These are phyloP conservation scores for Gryllus longicercus DNA, from an alignment of 2,888 invertebrate species.

Conservation along the genomic window DNA sequence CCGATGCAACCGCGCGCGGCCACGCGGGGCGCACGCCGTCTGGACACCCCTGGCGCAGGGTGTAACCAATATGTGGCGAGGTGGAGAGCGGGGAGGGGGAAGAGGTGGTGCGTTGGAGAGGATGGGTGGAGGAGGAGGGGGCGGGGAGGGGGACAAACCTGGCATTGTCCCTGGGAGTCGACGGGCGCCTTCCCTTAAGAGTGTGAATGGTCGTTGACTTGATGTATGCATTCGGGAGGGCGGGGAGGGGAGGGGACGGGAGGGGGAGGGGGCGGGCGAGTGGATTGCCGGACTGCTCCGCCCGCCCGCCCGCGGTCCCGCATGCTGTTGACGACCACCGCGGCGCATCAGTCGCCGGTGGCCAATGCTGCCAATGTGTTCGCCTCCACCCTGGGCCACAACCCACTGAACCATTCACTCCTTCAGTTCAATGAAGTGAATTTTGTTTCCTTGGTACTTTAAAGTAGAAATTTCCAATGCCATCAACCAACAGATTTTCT, in stretches of 20 bases:
- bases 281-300: background rate
- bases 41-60: conserved; percentile 20
- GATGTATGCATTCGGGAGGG: conserved; percentile 24
- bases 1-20: too few species aligned
- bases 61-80: conserved; percentile 31
- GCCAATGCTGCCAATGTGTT: too few species aligned
- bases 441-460: too few species aligned
- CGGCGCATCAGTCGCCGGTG: too few species aligned
- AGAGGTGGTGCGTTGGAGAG: conserved; percentile 26
- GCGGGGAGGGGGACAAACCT: background rate
- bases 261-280: background rate
- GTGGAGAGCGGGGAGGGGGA: conserved; percentile 22
- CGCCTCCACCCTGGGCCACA: too few species aligned
- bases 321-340: too few species aligned
- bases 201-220: conserved; percentile 30
- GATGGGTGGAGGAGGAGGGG: background rate
- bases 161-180: background rate
- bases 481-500: too few species aligned
- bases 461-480: too few species aligned
- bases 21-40: too few species aligned
- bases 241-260: background rate
- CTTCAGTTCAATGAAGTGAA: too few species aligned
- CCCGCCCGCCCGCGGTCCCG: too few species aligned
- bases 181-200: conserved; percentile 24
- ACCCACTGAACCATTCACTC: too few species aligned